Evolutionary conservation across 37 sponge, comb jelly and placozoan genomes (phyloP), one percentile per base, ranked within the genome.

Genomic region (Ephydatia muelleri): DNA sequence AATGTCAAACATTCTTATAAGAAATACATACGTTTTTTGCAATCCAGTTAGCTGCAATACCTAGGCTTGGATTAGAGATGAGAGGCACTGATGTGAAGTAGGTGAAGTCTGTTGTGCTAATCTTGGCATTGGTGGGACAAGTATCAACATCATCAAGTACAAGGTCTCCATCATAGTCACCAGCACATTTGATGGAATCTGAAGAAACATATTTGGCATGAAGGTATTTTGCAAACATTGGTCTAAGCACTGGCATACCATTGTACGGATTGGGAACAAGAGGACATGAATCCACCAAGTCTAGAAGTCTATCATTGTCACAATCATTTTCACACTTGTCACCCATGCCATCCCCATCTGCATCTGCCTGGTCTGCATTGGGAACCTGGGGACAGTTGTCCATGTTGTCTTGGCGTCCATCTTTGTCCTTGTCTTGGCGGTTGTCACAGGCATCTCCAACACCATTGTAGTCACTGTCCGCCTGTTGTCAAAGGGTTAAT

Each of bases 381-480:
- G 92, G 49, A 22, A 79, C 67, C 27, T 5, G 3, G 1, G 36
- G 78, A 77, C 98, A 98, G 88, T 93, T 95, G 64, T 98, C 98
- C 28, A 83, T n/a, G 16, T 39, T 36, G 49, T 95, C 91, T 25
- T 92, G 88, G 37, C 95, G 72, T 29, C 98, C 94, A 67, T 98
- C 98, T 1, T 75, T 80, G 67, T 98, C 98, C 4, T 31, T 67
- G 67, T 98, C 98, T 0, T 33, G 40, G 34, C 85, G 68, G 0
- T 25, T 77, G 36, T 98, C 96, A 90, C 98, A 98, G n/a, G 38
- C 78, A 75, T 98, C 89, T 64, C 98, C 98, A 38, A 95, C 70
- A 11, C 86, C 84, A 83, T 98, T 93, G 28, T 82, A 67, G 70
- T 97, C 97, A 9, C 0, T 69, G 72, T 97, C 95, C 14, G 21